These are phyloP conservation scores for Cryptoblepharus egeriae DNA, from an alignment of 2,797 vertebrate species.

Conservation along the genomic window DNA sequence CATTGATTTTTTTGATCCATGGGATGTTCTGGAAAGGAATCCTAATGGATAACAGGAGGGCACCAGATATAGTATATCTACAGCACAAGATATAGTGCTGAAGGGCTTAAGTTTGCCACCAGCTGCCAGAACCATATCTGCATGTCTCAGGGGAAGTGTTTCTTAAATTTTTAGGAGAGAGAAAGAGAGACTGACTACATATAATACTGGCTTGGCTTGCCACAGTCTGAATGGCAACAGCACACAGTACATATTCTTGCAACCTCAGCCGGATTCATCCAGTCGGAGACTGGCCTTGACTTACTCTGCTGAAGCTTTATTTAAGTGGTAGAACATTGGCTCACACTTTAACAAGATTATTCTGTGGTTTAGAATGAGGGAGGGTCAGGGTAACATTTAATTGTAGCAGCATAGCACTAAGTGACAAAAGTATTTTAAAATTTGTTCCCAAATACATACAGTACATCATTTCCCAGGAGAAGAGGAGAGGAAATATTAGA, in stretches of 20 bases:
- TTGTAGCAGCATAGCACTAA: not conserved
- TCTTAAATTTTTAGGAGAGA: no score
- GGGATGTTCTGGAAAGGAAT: no score
- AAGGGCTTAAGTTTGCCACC: no score
- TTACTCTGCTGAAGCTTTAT: constrained; percentile 7
- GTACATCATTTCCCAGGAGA: not conserved
- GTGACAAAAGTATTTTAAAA: fast-evolving
- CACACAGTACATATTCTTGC: not conserved
- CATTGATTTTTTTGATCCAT: no score
- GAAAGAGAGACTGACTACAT: not conserved
- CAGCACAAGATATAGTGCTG: no score
- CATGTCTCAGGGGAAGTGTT: no score
- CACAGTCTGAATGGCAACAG: not conserved
- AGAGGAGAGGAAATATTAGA: not conserved
- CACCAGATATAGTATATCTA: no score
- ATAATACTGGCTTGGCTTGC: not conserved
- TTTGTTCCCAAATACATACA: not conserved
- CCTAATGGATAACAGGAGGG: no score
- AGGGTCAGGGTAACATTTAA: not conserved
- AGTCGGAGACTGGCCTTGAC: not conserved
- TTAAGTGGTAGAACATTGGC: not conserved
- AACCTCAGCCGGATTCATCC: not conserved
- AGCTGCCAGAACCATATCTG: no score
- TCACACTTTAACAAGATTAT: not conserved
- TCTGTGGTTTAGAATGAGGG: not conserved